Base-by-base conservation (phyloP, 1,140 invertebrate genomes). In the Ganaspis sp. region DNA sequence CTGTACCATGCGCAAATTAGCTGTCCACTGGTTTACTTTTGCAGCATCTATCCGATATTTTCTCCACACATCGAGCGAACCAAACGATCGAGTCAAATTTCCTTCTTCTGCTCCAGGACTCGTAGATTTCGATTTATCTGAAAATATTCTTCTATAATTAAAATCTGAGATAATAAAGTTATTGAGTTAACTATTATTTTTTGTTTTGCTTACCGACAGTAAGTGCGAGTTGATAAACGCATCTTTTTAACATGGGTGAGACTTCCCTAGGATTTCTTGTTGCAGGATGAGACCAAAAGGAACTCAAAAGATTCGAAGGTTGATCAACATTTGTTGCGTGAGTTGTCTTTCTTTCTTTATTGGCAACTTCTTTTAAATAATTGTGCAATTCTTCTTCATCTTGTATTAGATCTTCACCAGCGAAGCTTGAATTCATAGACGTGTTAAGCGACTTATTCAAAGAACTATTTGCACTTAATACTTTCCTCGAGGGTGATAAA, bases 21-120 rank as follows among this genome's bases (percentile, higher is more conserved):
- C 93, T 81, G 93, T 94, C 93, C 93, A 95, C 85, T 94, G 92
- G 69, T 93, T 94, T 17, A 94, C 91, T 76, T 91, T 92, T 38
- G 90, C 89, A 29, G 92, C 90, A 89, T 94, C 93, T 9, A 95
- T 87, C 81, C 93, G 92, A 45, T 94, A 92, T 37, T 92, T 92
- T 80, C 92, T 91, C 93, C 94, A 94, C 69, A 93, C 90, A 80
- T 93, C 92, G 42, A 92, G 88, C 26, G 89, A 85, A 21, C 89
- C 88, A 70, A 90, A 88, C 53, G 87, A 85, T 58, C 90, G 90
- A n/a, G 90, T 89, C 11, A 91, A 91, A 45, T 85, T 89, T 78
- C 91, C 90, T 80, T 93, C 92, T 78, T 93, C 93, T 1, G 85
- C 85, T 8, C 88, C 90, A 23, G 92, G 90, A 87, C 90, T 92